phyloP scores from a whole-genome alignment of 2,888 invertebrate genomes.

The Ptycholaimellus sp. region DNA sequence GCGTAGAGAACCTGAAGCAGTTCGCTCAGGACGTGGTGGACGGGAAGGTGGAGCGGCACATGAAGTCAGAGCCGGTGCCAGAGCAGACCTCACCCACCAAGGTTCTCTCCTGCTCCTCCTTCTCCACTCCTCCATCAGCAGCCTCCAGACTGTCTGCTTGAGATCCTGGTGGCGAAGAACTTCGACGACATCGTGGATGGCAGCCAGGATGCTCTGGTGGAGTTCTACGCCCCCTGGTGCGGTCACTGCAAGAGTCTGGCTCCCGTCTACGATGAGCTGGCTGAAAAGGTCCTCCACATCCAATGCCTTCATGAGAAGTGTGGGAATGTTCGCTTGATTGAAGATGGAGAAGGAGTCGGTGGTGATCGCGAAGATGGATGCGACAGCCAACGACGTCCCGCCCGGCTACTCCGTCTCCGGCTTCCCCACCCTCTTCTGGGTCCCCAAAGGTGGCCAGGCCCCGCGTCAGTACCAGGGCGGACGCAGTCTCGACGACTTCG shows the following conservation, averaged over 20 bases:
- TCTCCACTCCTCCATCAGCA: too few species aligned
- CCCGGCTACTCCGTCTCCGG: constrained; percentile 37
- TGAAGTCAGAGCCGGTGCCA: constrained; percentile 83
- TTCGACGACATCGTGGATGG: constrained; percentile 79
- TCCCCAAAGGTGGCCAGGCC: constrained; percentile 49
- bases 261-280: constrained; percentile 78
- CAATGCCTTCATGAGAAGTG: not conserved
- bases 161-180: constrained; percentile 78
- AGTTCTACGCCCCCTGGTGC: constrained; percentile 98
- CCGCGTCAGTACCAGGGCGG: constrained; percentile 52
- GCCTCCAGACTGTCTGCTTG: too few species aligned
- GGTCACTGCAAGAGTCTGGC: constrained; percentile 90
- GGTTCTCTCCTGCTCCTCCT: too few species aligned
- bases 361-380: constrained; percentile 86
- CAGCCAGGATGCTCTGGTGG: constrained; percentile 70
- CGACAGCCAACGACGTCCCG: constrained; percentile 92
- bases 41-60: constrained; percentile 59
- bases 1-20: constrained; percentile 52
- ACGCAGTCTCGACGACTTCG: constrained; percentile 68
- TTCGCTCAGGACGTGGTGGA: constrained; percentile 61
- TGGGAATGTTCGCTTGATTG: constrained; percentile 8
- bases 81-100: too few species aligned
- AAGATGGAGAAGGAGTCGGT: constrained; percentile 55
- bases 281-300: constrained; percentile 34
- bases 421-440: constrained; percentile 92